phyloP scores from a whole-genome alignment of 1,140 invertebrate species.

The Eciton burchellii region DNA sequence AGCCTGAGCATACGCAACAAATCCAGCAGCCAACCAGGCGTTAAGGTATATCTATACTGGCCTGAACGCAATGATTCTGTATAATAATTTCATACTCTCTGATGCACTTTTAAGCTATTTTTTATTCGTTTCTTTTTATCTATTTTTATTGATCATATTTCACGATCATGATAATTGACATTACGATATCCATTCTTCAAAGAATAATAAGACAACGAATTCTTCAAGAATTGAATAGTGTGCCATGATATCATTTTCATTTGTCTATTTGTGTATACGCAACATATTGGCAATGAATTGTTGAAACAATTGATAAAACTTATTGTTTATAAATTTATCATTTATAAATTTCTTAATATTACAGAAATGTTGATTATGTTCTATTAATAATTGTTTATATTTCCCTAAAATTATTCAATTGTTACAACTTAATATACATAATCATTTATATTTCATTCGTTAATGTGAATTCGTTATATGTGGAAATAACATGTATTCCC shows the following conservation, averaged over 20 bases:
- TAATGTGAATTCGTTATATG: background rate
- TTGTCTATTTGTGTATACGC: background rate
- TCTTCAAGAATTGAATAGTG: background rate
- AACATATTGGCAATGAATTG: background rate
- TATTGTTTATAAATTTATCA: background rate
- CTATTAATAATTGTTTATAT: background rate
- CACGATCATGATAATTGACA: conserved; percentile 1
- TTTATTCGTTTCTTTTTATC: conserved; percentile 63
- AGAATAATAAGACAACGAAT: conserved; percentile 8
- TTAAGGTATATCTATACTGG: conserved; percentile 85
- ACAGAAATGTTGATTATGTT: background rate
- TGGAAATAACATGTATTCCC: background rate
- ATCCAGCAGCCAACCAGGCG: conserved; percentile 86
- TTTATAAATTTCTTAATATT: background rate
- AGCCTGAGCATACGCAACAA: conserved; percentile 87
- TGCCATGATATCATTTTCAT: conserved; percentile 1
- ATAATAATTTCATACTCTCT: conserved; percentile 64
- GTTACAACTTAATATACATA: background rate
- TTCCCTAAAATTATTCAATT: background rate
- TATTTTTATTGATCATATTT: conserved; percentile 50
- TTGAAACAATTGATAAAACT: conserved; percentile 12
- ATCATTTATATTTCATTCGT: background rate
- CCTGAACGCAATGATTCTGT: conserved; percentile 69
- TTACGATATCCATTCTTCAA: conserved; percentile 3
- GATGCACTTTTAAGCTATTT: conserved; percentile 66